Conservation (phyloP, 2,888 invertebrate genomes). For the Aleiodes testaceus region DNA sequence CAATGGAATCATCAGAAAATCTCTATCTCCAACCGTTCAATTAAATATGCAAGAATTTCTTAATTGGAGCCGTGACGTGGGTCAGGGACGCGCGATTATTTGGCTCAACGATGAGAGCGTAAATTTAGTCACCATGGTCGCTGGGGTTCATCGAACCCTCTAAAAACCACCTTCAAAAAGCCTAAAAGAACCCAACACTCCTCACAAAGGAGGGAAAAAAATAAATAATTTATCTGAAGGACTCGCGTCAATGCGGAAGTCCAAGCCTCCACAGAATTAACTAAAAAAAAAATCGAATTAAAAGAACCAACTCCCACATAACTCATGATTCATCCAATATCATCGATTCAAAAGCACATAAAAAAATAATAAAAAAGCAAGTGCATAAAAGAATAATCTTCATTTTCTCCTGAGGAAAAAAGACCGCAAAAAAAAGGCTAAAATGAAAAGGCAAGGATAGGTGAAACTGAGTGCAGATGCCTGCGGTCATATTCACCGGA, state of each 20-base stretch:
- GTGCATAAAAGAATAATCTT: not conserved
- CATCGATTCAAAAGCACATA: not conserved
- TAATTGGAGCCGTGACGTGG: constrained; percentile 17
- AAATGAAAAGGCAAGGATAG: constrained; percentile 26
- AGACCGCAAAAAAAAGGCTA: constrained; percentile 13
- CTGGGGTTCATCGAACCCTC: constrained; percentile 31
- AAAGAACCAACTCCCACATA: constrained; percentile 1
- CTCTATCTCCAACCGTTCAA: not conserved
- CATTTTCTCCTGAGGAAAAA: not conserved
- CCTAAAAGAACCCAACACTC: not conserved
- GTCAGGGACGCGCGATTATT: constrained; percentile 32
- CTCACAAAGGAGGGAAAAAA: not conserved
- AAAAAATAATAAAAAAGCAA: not conserved
- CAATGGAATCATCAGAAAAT: too few species aligned
- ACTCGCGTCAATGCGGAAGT: constrained; percentile 2
- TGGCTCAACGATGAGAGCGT: constrained; percentile 19
- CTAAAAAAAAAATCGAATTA: not conserved
- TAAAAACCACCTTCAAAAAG: constrained; percentile 21
- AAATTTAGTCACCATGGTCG: constrained; percentile 37
- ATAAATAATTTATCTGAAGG: constrained; percentile 17
- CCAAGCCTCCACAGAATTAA: not conserved
- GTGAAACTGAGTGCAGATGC: constrained; percentile 26
- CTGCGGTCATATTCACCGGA: constrained; percentile 32
- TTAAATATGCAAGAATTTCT: not conserved
- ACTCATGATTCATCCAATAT: constrained; percentile 18